Conservation (phyloP, 2,888 invertebrate species). For the Watsonalla binaria region DNA sequence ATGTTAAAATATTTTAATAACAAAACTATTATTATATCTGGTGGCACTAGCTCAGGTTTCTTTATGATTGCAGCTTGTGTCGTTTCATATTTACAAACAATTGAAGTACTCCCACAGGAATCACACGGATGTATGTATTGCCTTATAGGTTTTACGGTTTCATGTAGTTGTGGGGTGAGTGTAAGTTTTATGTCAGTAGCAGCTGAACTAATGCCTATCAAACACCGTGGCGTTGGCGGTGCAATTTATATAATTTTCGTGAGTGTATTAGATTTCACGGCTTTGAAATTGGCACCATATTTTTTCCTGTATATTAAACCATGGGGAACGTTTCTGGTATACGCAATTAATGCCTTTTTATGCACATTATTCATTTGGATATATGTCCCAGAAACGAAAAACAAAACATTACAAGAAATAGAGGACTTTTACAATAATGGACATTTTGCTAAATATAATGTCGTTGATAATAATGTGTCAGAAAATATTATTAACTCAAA, state of each 20-base stretch:
- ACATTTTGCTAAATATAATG: not conserved
- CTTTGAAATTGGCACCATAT: constrained; percentile 9
- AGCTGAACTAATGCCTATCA: constrained; percentile 18
- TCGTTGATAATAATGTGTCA: not conserved
- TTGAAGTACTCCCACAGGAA: constrained; percentile 6
- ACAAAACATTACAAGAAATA: constrained; percentile 16
- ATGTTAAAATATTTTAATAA: constrained; percentile 10
- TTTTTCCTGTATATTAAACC: constrained; percentile 12
- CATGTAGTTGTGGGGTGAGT: constrained; percentile 10
- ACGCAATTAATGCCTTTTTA: constrained; percentile 10
- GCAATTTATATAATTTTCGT: not conserved
- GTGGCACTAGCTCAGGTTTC: constrained; percentile 2
- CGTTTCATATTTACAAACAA: constrained; percentile 10
- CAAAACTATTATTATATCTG: constrained; percentile 11
- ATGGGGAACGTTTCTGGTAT: constrained; percentile 16
- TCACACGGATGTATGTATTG: constrained; percentile 12
- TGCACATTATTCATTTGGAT: constrained; percentile 12
- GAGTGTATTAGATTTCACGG: not conserved
- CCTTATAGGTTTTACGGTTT: constrained; percentile 11
- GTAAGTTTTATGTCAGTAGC: constrained; percentile 9
- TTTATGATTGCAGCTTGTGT: constrained; percentile 6
- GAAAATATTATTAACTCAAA: constrained; percentile 9
- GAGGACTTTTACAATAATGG: constrained; percentile 1
- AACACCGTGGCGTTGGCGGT: constrained; percentile 5
- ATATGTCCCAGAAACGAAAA: constrained; percentile 19